A percentile compares a stretch with the other conserved stretches of the same genome.
Evolutionary conservation across 2,113 vertebrate species (phyloP).

Genomic region (Athene noctua): DNA sequence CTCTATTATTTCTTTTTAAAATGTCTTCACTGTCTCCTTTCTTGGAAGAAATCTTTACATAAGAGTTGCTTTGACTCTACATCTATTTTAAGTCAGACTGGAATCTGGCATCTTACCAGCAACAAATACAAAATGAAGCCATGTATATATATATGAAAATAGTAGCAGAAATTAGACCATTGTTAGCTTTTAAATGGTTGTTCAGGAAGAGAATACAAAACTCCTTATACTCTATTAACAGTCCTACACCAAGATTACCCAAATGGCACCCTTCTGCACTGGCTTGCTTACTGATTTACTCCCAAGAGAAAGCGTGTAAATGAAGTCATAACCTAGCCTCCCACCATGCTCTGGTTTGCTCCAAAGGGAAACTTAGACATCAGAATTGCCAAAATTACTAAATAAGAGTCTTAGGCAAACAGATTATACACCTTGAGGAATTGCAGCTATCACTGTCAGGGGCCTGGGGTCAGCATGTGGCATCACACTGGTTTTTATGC

Average conservation of each 20-base stretch:
- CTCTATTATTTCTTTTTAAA: neutral
- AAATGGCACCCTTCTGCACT: neutral
- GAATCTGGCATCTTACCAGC: neutral
- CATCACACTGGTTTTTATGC: neutral
- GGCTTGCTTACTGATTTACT: neutral
- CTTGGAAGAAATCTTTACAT: neutral
- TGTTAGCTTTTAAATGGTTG: neutral
- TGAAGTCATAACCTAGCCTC: neutral
- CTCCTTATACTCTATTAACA: neutral
- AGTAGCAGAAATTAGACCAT: neutral
- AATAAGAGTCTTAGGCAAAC: neutral
- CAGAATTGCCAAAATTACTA: neutral
- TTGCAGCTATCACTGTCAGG: neutral
- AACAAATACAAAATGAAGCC: neutral
- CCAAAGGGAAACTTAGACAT: neutral
- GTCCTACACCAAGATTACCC: neutral
- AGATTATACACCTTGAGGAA: neutral
- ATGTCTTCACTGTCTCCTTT: neutral
- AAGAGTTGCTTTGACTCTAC: neutral
- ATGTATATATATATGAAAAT: neutral
- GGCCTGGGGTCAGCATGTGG: neutral
- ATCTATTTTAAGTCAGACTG: neutral
- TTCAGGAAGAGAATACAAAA: neutral
- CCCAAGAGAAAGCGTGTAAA: neutral
- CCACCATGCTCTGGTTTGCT: neutral